Evolutionary conservation across 2,888 invertebrate genomes (phyloP).

Genomic region (Caenorhabditis macrosperma): DNA sequence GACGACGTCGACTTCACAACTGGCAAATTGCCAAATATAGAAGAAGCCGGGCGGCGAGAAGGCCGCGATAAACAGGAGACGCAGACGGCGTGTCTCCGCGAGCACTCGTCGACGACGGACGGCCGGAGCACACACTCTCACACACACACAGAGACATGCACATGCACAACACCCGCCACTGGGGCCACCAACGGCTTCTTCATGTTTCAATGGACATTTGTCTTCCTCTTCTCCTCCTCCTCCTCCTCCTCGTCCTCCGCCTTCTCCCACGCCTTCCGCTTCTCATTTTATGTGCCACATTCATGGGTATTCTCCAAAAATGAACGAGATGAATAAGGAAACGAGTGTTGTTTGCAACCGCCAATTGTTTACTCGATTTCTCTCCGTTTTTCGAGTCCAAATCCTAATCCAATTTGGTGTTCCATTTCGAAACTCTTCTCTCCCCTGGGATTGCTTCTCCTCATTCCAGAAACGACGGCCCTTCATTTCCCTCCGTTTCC

Average conservation of each 20-base stretch:
- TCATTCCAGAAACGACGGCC: not conserved
- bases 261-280: not conserved
- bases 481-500: not conserved
- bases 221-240: conserved; percentile 19
- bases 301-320: not conserved
- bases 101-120: conserved; percentile 3
- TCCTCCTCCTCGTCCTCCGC: conserved; percentile 16
- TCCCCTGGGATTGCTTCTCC: not conserved
- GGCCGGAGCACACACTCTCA: conserved; percentile 37
- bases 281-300: conserved; percentile 3
- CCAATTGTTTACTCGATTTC: conserved; percentile 14
- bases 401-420: conserved; percentile 35
- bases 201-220: conserved; percentile 49
- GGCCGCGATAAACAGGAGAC: conserved; percentile 5
- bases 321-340: not conserved
- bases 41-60: not conserved
- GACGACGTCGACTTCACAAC: conserved; percentile 49
- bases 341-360: not conserved
- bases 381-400: conserved; percentile 1
- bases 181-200: conserved; percentile 30
- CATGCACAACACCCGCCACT: conserved; percentile 28
- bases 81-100: conserved; percentile 1
- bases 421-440: conserved; percentile 1
- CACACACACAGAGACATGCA: not conserved
- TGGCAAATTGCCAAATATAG: conserved; percentile 62